A percentile compares a stretch with the other conserved stretches of the same genome.
Evolutionary conservation across 23 tunicate genomes (phyloP).

Genomic region (Corella eumyota): DNA sequence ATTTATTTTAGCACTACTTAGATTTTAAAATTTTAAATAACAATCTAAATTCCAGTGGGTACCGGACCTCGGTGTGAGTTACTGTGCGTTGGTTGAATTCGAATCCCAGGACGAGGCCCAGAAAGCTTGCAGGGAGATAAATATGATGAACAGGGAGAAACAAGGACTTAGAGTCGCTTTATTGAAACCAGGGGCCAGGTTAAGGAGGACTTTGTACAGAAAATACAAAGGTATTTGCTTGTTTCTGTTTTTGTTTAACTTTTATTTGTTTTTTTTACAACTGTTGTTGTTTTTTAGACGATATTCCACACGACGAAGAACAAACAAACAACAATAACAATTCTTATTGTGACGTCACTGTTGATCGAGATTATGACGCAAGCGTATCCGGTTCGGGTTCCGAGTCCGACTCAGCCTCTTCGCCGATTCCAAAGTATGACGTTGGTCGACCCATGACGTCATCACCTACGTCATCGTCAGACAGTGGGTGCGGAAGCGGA

Average conservation of each 20-base stretch:
- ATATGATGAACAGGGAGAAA: conserved; percentile 71
- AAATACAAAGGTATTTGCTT: conserved; percentile 97
- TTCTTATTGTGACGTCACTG: no score
- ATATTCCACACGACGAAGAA: no score
- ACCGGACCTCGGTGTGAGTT: conserved; percentile 74
- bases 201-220: conserved; percentile 83
- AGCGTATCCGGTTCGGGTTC: conserved; percentile 59
- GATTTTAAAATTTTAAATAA: no score
- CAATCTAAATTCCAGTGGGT: conserved; percentile 93
- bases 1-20: no score
- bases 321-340: no score
- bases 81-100: conserved; percentile 88
- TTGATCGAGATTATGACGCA: conserved; percentile 51
- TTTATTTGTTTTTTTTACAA: no score
- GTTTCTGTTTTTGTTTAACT: no score
- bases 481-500: conserved; percentile 58
- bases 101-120: conserved; percentile 95
- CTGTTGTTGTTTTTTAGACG: no score
- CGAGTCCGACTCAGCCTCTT: conserved; percentile 21
- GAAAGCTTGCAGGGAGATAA: conserved; percentile 95
- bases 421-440: not conserved
- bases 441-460: no score
- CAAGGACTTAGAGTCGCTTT: conserved; percentile 83
- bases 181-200: conserved; percentile 85
- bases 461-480: conserved; percentile 9